Evolutionary conservation across 2,113 vertebrate species (phyloP), one percentile per base, ranked within the genome.

Genomic region (Ophiodon elongatus): DNA sequence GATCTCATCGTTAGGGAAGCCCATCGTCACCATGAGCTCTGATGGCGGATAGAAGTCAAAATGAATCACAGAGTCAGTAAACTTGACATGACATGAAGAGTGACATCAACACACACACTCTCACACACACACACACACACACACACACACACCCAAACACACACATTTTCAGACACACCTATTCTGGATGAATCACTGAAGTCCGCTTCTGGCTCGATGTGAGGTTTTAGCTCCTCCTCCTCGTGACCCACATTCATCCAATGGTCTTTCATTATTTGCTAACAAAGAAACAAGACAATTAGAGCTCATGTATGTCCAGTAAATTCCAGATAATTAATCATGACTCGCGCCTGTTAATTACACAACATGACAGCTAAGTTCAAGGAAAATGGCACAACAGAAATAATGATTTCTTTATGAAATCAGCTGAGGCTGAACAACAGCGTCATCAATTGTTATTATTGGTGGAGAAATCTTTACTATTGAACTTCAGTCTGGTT

Each of bases 221-320:
- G 97, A 33, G 97, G 98, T 90, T 98, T 98, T 57, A 99, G 94
- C 86, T 98, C 97, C 95, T 99, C 97, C 67, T 98, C 97, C 75
- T 99, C 97, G 0, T 99, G 97, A 90, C 97, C 97, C 84, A 98
- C 97, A 82, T 99, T 99, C 97, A 99, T 98, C 98, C 98, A 99
- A 54, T 97, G 96, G 94, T 99, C 98, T 95, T 97, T 98, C 98
- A 99, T 99, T 85, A 99, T 98, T 99, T 99, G 98, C 98, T 99
- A 87, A 85, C 68, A 81, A 90, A 80, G 47, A 82, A 78, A 87
- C 2, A 35, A 57, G 21, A 78, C 9, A 77, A 72, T 76, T 37
- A 76, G 3, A 56, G 5, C 23, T 63, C 8, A 25, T 37, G 52
- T 31, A 31, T 57, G 50, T 71, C 54, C 43, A 68, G 41, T 15